A percentile compares a stretch with the other conserved stretches of the same genome.
Evolutionary conservation across 2,113 vertebrate genomes (phyloP).

Genomic region (Procapra przewalskii): DNA sequence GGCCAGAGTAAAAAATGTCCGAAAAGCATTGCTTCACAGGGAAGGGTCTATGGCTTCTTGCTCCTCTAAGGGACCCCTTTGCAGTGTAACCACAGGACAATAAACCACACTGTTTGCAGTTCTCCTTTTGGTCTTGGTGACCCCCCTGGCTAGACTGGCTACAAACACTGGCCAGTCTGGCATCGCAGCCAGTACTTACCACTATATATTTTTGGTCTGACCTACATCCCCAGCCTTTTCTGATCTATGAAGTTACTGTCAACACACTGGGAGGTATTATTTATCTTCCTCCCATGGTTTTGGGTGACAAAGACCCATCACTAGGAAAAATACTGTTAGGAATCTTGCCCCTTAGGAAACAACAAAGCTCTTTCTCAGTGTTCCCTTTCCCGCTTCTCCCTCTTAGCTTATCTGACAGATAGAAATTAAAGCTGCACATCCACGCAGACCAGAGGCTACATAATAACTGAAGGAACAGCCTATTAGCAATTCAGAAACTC

Average conservation of each 20-base stretch:
- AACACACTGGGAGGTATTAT: conserved; percentile 62
- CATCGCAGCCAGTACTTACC: conserved; percentile 41
- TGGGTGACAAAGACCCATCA: conserved; percentile 61
- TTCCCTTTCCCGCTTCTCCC: neutral
- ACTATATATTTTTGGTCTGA: conserved; percentile 69
- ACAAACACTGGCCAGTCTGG: conserved; percentile 42
- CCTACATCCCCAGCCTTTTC: conserved; percentile 57
- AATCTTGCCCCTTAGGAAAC: conserved; percentile 3
- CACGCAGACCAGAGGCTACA: neutral
- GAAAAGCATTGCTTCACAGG: neutral
- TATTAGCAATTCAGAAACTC: neutral
- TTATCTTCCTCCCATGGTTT: conserved; percentile 56
- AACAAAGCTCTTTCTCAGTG: conserved; percentile 30
- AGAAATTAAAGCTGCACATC: neutral
- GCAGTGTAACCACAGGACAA: neutral
- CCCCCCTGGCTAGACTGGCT: conserved; percentile 12
- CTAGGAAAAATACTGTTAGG: neutral
- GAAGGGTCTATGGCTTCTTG: neutral
- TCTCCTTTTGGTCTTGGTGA: conserved; percentile 59
- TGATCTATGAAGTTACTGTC: conserved; percentile 68
- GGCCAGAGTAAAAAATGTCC: neutral
- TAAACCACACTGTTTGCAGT: conserved; percentile 54
- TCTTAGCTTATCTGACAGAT: neutral
- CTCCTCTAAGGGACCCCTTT: conserved; percentile 32
- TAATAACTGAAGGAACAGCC: neutral